A percentile compares a stretch with the other conserved stretches of the same genome.
phyloP scores from a whole-genome alignment of 2,888 invertebrate species.

The Suillia variegata region DNA sequence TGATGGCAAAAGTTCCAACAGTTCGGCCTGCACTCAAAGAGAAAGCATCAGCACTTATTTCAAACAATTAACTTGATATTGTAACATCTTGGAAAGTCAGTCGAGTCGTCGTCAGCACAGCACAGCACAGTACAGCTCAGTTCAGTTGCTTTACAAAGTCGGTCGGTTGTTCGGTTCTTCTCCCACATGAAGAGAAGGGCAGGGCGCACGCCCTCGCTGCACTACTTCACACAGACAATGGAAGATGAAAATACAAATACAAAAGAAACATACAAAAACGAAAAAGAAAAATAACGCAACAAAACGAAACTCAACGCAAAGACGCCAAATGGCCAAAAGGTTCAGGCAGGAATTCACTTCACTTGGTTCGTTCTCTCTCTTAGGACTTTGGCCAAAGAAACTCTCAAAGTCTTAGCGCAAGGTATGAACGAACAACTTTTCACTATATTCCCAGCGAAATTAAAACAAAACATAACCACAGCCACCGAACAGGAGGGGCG shows the following conservation, averaged over 20 bases:
- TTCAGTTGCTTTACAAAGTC: too few relatives aligned
- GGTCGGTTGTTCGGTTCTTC: too few relatives aligned
- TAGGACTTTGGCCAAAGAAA: too few relatives aligned
- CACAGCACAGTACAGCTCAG: conserved; percentile 6
- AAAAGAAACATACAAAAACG: too few relatives aligned
- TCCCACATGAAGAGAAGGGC: conserved; percentile 21
- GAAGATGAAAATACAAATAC: conserved; percentile 25
- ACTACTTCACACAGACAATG: conserved; percentile 31
- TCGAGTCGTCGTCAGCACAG: conserved; percentile 27
- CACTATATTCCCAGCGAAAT: conserved; percentile 12
- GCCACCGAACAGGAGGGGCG: background rate
- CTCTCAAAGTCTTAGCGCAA: background rate
- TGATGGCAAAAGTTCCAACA: conserved; percentile 12
- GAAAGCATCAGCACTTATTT: conserved; percentile 45
- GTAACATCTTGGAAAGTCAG: conserved; percentile 40
- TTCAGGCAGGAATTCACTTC: background rate
- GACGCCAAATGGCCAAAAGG: conserved; percentile 6
- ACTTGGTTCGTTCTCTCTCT: too few relatives aligned
- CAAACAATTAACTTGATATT: conserved; percentile 55
- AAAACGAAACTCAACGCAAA: conserved; percentile 4
- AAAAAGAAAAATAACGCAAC: too few relatives aligned
- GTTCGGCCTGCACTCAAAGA: too few relatives aligned
- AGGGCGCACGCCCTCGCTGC: too few relatives aligned
- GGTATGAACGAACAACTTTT: conserved; percentile 18
- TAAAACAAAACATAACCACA: conserved; percentile 21